These are phyloP conservation scores for Zosterops borbonicus DNA, from an alignment of 2,113 vertebrate species.

Conservation along the genomic window DNA sequence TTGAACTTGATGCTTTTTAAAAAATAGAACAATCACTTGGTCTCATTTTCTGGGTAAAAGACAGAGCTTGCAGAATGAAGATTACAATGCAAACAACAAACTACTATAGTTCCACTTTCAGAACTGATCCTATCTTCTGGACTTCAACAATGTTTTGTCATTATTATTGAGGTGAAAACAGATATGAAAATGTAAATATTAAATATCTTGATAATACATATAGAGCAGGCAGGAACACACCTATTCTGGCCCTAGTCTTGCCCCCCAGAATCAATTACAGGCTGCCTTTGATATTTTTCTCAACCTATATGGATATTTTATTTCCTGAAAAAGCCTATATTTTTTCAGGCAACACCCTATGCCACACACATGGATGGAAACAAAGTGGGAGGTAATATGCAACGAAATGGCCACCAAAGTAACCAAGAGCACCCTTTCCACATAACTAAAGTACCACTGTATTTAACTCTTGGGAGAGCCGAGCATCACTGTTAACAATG, in stretches of 20 bases:
- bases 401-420: slow-evolving; percentile 57
- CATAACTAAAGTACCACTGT: slow-evolving; percentile 60
- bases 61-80: not conserved
- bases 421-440: slow-evolving; percentile 63
- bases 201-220: not conserved
- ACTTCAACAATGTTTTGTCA: not conserved
- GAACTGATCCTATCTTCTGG: not conserved
- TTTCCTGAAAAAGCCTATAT: slow-evolving; percentile 60
- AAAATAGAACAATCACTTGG: not conserved
- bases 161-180: not conserved
- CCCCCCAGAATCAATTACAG: slow-evolving; percentile 23
- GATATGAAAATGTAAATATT: not conserved
- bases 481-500: slow-evolving; percentile 72
- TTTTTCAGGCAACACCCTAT: slow-evolving; percentile 76
- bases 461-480: slow-evolving; percentile 67
- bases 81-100: not conserved
- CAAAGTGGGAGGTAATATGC: slow-evolving; percentile 77
- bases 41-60: not conserved
- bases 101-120: not conserved
- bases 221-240: not conserved
- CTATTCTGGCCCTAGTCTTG: slow-evolving; percentile 1
- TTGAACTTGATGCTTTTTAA: not conserved
- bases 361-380: slow-evolving; percentile 78
- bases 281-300: slow-evolving; percentile 58
- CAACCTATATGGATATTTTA: slow-evolving; percentile 53